Evolutionary conservation across 2,888 invertebrate genomes (phyloP).

Genomic region (Uloborus plumipes): DNA sequence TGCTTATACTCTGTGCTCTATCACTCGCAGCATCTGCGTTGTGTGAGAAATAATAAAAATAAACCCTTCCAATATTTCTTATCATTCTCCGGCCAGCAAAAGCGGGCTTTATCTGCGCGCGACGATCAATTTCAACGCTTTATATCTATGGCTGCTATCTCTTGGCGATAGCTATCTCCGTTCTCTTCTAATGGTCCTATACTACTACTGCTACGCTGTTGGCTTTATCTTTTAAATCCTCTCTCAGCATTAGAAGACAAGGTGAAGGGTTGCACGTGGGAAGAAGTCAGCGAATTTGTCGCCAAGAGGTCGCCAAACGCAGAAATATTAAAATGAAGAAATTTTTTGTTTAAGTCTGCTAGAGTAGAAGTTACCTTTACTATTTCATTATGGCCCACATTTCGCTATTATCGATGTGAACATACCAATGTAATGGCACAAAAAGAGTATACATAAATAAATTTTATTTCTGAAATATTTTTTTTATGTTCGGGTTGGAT

Average conservation of each 20-base stretch:
- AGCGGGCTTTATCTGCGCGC: conserved; percentile 40
- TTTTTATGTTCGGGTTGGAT: too few species aligned
- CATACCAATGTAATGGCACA: too few species aligned
- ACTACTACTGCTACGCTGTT: conserved; percentile 22
- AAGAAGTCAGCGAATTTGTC: conserved; percentile 6
- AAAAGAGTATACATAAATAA: too few species aligned
- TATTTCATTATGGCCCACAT: too few species aligned
- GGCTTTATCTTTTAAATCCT: conserved; percentile 62
- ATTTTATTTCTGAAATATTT: too few species aligned
- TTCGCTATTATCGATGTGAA: too few species aligned
- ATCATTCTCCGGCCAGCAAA: conserved; percentile 24
- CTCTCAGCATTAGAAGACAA: conserved; percentile 43
- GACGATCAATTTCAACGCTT: conserved; percentile 59
- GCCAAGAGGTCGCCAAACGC: conserved; percentile 5
- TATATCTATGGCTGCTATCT: conserved; percentile 46
- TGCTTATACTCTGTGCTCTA: too few species aligned
- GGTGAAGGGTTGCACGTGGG: conserved; percentile 22
- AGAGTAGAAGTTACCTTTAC: too few species aligned
- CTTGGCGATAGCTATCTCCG: conserved; percentile 30
- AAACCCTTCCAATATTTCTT: conserved; percentile 35
- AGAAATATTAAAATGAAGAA: not conserved
- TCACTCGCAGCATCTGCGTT: too few species aligned
- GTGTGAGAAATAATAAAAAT: not conserved
- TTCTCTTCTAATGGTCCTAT: conserved; percentile 54
- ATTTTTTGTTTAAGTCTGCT: not conserved